Evolutionary conservation across 2,113 vertebrate genomes (phyloP).

Genomic region (Pomatorhinus ruficollis): DNA sequence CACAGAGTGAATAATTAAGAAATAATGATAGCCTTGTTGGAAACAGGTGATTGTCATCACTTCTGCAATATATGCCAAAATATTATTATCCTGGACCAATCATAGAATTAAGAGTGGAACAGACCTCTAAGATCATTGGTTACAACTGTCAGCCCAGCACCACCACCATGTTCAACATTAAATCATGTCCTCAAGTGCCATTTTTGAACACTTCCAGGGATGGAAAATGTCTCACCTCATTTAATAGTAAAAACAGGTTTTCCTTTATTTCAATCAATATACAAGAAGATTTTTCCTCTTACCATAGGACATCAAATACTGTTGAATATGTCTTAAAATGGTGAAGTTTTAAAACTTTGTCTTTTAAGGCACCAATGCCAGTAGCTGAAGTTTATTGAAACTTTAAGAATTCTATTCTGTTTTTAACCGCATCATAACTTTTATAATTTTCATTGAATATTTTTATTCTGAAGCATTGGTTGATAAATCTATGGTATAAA

Average conservation of each 20-base stretch:
- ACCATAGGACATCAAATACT: not conserved
- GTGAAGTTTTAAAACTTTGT: not conserved
- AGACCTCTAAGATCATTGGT: not conserved
- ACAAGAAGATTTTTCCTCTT: not conserved
- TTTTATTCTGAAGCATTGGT: not conserved
- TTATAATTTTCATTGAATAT: not conserved
- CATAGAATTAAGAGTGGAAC: not conserved
- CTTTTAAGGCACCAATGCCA: not conserved
- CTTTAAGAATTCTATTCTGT: not conserved
- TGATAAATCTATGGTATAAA: not conserved
- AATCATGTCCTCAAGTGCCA: not conserved
- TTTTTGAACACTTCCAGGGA: not conserved
- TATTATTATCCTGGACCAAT: not conserved
- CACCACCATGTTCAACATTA: not conserved
- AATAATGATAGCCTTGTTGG: not conserved
- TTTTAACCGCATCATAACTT: not conserved
- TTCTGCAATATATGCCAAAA: not conserved
- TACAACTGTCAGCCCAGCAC: not conserved
- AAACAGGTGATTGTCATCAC: not conserved
- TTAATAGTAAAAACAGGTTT: not conserved
- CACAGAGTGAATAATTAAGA: not conserved
- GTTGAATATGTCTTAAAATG: not conserved
- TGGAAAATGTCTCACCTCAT: not conserved
- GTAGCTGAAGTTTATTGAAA: not conserved
- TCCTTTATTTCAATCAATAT: not conserved